Base-by-base conservation (phyloP, 2,797 vertebrate species). In the Myripristis murdjan region DNA sequence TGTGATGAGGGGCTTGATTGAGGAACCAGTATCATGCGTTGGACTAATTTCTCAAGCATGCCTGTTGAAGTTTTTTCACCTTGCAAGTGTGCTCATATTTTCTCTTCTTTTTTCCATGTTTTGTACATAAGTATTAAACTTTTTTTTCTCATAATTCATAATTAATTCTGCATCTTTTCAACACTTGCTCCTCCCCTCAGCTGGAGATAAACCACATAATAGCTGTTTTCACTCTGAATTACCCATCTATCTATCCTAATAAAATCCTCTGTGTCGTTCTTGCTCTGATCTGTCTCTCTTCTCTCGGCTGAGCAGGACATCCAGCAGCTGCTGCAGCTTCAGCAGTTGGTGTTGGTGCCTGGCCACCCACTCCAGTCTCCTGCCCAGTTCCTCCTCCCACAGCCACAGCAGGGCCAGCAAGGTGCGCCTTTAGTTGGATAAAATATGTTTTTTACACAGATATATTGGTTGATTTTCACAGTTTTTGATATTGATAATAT, bases 251-350 rank as follows among this genome's bases (percentile, higher is more conserved):
- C n/a, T 37, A 0, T 49, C 22, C 6, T 8, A 6, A 22, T 22
- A 8, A 41, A 56, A 16, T 23, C 8, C 8, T 5, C 1, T 14
- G n/a, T 35, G 2, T 28, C 43, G n/a, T 57, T 23, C 1, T 53
- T 60, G 73, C 10, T 77, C 57, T 64, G 12, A 47, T 68, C 49
- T 23, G 23, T 60, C 8, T 3, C 0, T 70, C 61, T 23, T 46
- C 33, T 52, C 22, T 44, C 23, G 15, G 39, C 67, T 56, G 39
- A 63, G n/a, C n/a, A n/a, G 96, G 97, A 97, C 89, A 96, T 97
- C 85, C 97, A 97, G 93, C 97, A 97, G 90, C 87, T 97, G 75
- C 78, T 97, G 67, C 97, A 97, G 93, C 94, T 97, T 65, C 97
- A 97, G 91, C 97, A 97, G 89, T 80, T 97, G 84, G 96, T 97